phyloP scores from a whole-genome alignment of 1,140 invertebrate genomes.

The Lysiphlebus fabarum region DNA sequence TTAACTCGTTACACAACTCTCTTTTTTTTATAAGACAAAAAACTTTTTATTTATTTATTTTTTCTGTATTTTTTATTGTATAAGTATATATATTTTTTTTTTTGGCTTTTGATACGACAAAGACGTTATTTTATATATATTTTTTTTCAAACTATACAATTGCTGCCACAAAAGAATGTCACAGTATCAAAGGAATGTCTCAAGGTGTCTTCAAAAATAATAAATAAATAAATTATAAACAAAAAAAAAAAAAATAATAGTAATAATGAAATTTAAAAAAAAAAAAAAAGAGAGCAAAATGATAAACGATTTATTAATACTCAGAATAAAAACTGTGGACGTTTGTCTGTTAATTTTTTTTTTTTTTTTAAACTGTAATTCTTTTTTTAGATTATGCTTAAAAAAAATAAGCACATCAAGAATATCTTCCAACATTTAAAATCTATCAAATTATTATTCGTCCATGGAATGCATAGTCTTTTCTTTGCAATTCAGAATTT shows the following conservation, averaged over 20 bases:
- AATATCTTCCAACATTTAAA: slow-evolving; percentile 3
- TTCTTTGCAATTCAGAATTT: slow-evolving; percentile 3
- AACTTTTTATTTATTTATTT: too few relatives aligned
- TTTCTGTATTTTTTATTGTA: neutral
- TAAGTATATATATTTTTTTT: slow-evolving; percentile 10
- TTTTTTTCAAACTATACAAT: neutral
- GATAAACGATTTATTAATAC: neutral
- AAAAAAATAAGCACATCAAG: too few relatives aligned
- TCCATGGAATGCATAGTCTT: slow-evolving; percentile 20
- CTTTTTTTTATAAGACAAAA: too few relatives aligned
- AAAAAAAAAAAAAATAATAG: slow-evolving; percentile 11
- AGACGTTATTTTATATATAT: slow-evolving; percentile 30
- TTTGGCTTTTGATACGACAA: slow-evolving; percentile 22
- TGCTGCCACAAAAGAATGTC: slow-evolving; percentile 38
- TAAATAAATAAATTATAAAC: slow-evolving; percentile 4
- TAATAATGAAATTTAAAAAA: slow-evolving; percentile 2
- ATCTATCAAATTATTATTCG: slow-evolving; percentile 6
- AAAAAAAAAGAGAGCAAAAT: slow-evolving; percentile 3
- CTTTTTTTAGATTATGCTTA: too few relatives aligned
- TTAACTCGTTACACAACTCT: slow-evolving; percentile 6
- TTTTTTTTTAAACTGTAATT: neutral
- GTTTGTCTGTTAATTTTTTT: too few relatives aligned
- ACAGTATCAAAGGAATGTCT: slow-evolving; percentile 51
- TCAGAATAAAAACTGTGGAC: slow-evolving; percentile 1
- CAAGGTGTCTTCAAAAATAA: too few relatives aligned